Conservation (phyloP, 2,888 invertebrate species). For the Lasioglossum malachurum region DNA sequence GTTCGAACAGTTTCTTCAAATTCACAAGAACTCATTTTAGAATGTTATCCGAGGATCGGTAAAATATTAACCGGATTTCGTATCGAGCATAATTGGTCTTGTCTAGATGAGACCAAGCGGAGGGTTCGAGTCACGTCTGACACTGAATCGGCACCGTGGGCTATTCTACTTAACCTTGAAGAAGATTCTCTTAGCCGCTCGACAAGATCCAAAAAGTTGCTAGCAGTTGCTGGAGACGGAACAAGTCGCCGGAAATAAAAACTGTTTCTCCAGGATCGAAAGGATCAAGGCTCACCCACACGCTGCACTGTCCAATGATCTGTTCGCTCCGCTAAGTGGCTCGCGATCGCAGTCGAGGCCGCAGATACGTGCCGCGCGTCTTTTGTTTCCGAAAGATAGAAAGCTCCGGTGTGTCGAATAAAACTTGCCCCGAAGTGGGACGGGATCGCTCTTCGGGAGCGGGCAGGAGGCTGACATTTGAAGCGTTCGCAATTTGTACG, state of each 20-base stretch:
- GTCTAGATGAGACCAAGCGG: no score
- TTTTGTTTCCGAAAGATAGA: conserved; percentile 19
- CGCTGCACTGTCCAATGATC: neutral
- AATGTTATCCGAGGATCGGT: no score
- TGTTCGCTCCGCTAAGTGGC: neutral
- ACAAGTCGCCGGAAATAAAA: neutral
- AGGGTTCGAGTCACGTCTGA: no score
- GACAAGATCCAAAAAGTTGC: neutral
- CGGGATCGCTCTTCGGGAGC: conserved; percentile 15
- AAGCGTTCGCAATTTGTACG: conserved; percentile 59
- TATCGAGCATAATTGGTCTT: no score
- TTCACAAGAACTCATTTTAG: no score
- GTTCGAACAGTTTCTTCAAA: no score
- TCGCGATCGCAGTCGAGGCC: conserved; percentile 15
- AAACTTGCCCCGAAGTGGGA: conserved; percentile 36
- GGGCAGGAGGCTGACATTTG: conserved; percentile 44
- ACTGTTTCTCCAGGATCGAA: neutral
- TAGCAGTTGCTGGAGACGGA: neutral
- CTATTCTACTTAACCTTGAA: neutral
- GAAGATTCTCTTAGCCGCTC: no score
- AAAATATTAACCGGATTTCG: no score
- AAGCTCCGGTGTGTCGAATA: conserved; percentile 10
- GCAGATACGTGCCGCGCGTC: neutral
- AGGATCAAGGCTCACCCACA: conserved; percentile 1
- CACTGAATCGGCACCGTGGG: no score